Evolutionary conservation across 2,113 vertebrate species (phyloP).

Genomic region (Neolamprologus brichardi): DNA sequence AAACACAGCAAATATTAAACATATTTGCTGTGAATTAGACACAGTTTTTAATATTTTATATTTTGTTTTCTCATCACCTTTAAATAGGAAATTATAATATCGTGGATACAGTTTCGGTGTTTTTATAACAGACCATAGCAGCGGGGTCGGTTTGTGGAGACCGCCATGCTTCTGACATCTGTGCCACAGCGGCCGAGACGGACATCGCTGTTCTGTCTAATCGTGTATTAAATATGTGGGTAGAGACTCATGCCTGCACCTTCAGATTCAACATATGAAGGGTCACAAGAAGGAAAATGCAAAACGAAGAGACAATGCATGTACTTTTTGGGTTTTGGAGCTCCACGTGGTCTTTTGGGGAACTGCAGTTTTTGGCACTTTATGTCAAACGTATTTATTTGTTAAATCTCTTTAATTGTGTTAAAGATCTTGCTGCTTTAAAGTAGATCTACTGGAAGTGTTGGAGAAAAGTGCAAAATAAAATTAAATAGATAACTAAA

Average conservation of each 20-base stretch:
- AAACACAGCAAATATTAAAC: background rate
- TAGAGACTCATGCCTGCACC: background rate
- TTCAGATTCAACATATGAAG: background rate
- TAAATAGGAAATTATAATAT: background rate
- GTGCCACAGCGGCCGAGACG: background rate
- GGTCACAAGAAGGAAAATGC: background rate
- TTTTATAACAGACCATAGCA: background rate
- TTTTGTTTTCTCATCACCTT: background rate
- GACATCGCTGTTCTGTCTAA: background rate
- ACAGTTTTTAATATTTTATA: background rate
- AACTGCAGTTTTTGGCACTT: background rate
- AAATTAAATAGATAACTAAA: background rate
- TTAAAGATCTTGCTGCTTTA: accelerated
- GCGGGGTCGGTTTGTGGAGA: background rate
- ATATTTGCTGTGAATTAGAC: background rate
- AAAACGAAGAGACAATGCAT: background rate
- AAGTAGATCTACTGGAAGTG: background rate
- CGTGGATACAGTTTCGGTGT: accelerated
- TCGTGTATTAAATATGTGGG: background rate
- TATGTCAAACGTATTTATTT: background rate
- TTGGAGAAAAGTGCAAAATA: background rate
- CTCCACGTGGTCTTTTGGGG: background rate
- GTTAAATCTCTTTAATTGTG: background rate
- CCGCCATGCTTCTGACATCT: background rate
- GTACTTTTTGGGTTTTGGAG: background rate